Evolutionary conservation across 92 coral and sea anemone species (phyloP).

Genomic region (Palythoa grandis): DNA sequence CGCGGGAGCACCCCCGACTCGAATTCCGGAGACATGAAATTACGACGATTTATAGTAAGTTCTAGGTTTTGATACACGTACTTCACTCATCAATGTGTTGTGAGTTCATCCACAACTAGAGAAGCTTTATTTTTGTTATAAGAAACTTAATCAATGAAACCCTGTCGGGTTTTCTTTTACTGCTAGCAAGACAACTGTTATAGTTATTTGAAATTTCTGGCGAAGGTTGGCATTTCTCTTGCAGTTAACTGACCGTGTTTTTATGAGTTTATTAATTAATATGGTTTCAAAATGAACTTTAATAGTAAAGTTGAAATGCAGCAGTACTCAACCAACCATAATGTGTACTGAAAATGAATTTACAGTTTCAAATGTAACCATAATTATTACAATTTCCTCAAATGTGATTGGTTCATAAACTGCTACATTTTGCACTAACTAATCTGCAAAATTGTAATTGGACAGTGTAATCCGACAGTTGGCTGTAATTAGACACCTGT

Average conservation of each 20-base stretch:
- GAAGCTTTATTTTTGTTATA: too few species aligned
- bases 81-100: background rate
- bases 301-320: background rate
- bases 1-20: conserved; percentile 13
- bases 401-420: too few species aligned
- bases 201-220: background rate
- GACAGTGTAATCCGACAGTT: too few species aligned
- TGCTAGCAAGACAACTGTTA: background rate
- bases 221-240: background rate
- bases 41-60: conserved; percentile 7
- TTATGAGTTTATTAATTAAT: background rate
- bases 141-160: too few species aligned
- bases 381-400: too few species aligned
- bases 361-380: too few species aligned
- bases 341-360: too few species aligned
- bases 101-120: background rate
- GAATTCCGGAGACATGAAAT: conserved; percentile 21
- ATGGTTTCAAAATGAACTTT: background rate
- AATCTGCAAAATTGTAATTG: too few species aligned
- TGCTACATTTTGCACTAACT: too few species aligned
- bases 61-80: background rate
- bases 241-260: background rate
- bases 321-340: background rate
- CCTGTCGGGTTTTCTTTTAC: background rate
- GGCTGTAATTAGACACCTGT: too few species aligned